Conservation (phyloP, 2,888 invertebrate species). For the Limnephilus auricula region DNA sequence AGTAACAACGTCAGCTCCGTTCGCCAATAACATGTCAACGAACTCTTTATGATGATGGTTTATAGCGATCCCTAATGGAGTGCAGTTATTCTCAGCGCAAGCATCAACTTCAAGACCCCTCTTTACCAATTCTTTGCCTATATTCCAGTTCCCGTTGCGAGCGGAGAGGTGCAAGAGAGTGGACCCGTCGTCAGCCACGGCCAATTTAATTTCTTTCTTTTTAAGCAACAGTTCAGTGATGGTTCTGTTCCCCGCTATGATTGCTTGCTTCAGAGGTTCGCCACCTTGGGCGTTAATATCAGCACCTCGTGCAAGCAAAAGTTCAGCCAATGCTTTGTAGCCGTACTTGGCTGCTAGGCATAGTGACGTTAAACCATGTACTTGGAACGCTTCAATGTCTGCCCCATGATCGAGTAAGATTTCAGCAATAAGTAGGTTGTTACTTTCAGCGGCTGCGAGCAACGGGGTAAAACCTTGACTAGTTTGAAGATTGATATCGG, state of each 20-base stretch:
- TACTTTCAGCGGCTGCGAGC: not conserved
- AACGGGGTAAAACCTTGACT: slow-evolving; percentile 9
- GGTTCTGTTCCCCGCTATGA: not conserved
- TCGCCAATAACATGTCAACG: slow-evolving; percentile 14
- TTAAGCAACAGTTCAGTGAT: slow-evolving; percentile 20
- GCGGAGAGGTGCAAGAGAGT: slow-evolving; percentile 27
- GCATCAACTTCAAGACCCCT: not conserved
- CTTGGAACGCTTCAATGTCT: not conserved
- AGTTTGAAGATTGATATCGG: not conserved
- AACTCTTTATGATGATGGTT: slow-evolving; percentile 6
- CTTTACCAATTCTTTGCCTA: slow-evolving; percentile 27
- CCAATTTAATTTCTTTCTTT: slow-evolving; percentile 17
- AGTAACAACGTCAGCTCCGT: not conserved
- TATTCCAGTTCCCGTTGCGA: slow-evolving; percentile 22
- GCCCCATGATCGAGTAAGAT: slow-evolving; percentile 8
- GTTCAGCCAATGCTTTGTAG: not conserved
- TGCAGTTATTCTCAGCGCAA: not conserved
- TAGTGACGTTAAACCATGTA: not conserved
- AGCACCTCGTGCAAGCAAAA: slow-evolving; percentile 2
- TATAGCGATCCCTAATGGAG: not conserved
- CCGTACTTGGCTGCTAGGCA: not conserved
- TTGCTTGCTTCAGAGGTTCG: not conserved
- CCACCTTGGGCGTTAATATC: not conserved
- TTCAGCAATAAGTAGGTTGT: not conserved
- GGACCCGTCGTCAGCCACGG: not conserved